A percentile compares a stretch with the other conserved stretches of the same genome.
Evolutionary conservation across 2,113 vertebrate species (phyloP).

Genomic region (Microcebus tavaratra): DNA sequence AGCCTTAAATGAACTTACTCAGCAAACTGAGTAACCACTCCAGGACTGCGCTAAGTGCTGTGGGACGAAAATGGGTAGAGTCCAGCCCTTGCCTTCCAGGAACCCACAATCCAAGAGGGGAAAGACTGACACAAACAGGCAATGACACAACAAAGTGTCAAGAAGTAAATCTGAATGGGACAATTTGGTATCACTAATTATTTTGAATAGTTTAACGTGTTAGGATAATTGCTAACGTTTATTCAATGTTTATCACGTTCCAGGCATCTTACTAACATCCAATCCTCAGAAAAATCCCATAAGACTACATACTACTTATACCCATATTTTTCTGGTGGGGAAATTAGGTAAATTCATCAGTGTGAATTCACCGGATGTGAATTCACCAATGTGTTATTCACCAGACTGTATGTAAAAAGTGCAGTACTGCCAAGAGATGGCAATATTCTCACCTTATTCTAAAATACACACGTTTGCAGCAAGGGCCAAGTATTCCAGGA

Average conservation of each 20-base stretch:
- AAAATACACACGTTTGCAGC: neutral
- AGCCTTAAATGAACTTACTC: neutral
- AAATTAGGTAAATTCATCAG: neutral
- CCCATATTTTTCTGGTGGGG: neutral
- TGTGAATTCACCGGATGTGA: neutral
- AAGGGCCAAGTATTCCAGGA: neutral
- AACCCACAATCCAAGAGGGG: neutral
- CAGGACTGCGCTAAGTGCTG: neutral
- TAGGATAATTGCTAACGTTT: neutral
- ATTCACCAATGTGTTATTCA: too few relatives aligned
- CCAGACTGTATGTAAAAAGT: neutral
- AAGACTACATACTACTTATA: neutral
- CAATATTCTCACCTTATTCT: neutral
- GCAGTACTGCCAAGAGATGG: neutral
- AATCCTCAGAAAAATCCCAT: neutral
- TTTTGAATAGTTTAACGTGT: neutral
- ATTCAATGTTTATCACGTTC: neutral
- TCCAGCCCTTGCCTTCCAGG: neutral
- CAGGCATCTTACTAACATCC: neutral
- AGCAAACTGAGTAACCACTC: neutral
- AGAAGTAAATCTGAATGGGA: neutral
- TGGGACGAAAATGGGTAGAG: neutral
- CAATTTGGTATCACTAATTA: fast-evolving
- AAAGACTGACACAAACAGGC: neutral
- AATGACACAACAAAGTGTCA: neutral